Percentiles rank a stretch among this genome's conserved stretches.
These are phyloP conservation scores for Formicarius rufipectus DNA, from an alignment of 2,113 vertebrate genomes.

Conservation along the genomic window DNA sequence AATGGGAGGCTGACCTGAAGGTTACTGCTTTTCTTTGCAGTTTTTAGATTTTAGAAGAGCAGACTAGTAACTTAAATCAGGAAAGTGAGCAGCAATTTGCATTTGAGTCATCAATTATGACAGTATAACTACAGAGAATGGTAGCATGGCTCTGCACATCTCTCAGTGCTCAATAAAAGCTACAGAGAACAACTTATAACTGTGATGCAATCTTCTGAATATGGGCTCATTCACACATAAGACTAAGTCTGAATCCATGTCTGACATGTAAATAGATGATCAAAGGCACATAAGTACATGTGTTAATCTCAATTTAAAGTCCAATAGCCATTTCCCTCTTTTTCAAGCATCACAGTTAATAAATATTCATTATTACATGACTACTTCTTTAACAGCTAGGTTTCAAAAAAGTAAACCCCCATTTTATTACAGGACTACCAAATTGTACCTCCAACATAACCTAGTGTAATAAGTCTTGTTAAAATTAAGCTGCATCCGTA, in stretches of 20 bases:
- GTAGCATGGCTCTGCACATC: neutral
- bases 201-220: neutral
- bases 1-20: neutral
- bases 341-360: neutral
- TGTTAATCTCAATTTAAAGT: neutral
- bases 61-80: neutral
- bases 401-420: neutral
- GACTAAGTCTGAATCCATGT: neutral
- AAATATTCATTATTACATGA: neutral
- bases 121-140: neutral
- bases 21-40: neutral
- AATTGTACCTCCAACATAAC: neutral
- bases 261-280: neutral
- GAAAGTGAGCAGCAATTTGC: neutral
- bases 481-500: neutral
- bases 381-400: neutral
- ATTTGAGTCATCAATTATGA: neutral
- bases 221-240: neutral
- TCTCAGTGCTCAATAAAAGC: neutral
- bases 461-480: neutral
- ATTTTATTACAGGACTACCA: neutral
- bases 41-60: neutral
- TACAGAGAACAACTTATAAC: neutral
- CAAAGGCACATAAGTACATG: neutral
- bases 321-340: neutral